Conservation (phyloP, 2,888 invertebrate species). For the Amphipoea lucens region DNA sequence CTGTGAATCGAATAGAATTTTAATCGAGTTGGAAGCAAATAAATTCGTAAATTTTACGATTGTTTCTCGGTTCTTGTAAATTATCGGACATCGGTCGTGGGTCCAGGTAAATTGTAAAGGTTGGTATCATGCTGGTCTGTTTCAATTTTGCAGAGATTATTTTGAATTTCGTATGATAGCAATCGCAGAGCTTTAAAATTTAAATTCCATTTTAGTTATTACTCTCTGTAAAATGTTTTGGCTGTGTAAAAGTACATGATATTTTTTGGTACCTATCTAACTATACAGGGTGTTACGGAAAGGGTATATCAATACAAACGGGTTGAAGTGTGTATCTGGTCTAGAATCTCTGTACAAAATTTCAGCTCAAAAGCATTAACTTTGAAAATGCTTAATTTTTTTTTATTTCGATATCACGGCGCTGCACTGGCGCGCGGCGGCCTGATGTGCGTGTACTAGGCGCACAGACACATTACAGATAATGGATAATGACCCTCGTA, state of each 20-base stretch:
- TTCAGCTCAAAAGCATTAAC: too few species aligned
- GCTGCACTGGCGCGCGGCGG: too few species aligned
- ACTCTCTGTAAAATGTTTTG: neutral
- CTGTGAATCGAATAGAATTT: slow-evolving; percentile 61
- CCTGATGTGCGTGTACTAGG: too few species aligned
- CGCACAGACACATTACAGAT: too few species aligned
- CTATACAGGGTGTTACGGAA: too few species aligned
- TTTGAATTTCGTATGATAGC: slow-evolving; percentile 14
- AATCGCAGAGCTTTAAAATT: neutral
- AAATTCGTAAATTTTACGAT: slow-evolving; percentile 58
- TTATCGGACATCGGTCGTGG: slow-evolving; percentile 48
- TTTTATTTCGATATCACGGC: too few species aligned
- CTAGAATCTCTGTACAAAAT: too few species aligned
- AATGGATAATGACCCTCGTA: too few species aligned
- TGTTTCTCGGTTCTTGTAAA: slow-evolving; percentile 52
- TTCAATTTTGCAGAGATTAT: slow-evolving; percentile 24
- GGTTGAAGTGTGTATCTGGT: too few species aligned
- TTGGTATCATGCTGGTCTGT: slow-evolving; percentile 2
- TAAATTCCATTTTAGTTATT: neutral
- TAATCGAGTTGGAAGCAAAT: slow-evolving; percentile 56
- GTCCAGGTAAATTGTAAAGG: slow-evolving; percentile 26
- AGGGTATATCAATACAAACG: too few species aligned
- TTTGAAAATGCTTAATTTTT: too few species aligned
- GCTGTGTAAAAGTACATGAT: neutral
- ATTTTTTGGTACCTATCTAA: neutral